Evolutionary conservation across 2,113 vertebrate species (phyloP).

Genomic region (Muntiacus muntjak): DNA sequence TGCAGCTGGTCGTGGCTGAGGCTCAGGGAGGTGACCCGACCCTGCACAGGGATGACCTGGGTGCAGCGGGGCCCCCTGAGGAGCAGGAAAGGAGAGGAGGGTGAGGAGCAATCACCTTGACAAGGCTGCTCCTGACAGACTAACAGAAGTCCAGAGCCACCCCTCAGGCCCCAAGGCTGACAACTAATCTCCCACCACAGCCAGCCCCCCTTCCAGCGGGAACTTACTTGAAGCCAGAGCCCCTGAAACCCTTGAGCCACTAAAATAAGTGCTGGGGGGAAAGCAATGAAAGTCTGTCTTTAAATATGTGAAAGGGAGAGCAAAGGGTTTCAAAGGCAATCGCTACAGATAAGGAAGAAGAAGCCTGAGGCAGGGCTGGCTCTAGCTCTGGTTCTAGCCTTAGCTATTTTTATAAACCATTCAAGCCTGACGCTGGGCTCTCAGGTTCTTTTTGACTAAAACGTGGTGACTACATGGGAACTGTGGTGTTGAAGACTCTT

Average conservation of each 20-base stretch:
- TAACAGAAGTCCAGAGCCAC: background rate
- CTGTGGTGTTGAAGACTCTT: background rate
- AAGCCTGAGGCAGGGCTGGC: background rate
- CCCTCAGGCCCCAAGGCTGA: background rate
- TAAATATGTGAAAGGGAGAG: background rate
- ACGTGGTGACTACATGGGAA: background rate
- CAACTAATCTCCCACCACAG: background rate
- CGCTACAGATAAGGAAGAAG: too few relatives aligned
- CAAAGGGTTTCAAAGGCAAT: background rate
- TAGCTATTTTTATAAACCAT: background rate
- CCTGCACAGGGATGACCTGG: constrained; percentile 84
- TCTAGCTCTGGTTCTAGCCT: background rate
- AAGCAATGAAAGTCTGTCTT: background rate
- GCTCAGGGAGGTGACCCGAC: constrained; percentile 88
- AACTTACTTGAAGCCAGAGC: background rate
- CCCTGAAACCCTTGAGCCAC: background rate
- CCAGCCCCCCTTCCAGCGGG: background rate
- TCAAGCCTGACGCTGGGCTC: background rate
- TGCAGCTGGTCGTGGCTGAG: constrained; percentile 85
- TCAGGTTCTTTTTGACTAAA: background rate
- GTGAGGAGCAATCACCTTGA: background rate
- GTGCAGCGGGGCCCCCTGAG: constrained; percentile 80
- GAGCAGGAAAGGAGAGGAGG: background rate
- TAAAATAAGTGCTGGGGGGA: background rate
- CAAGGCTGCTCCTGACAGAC: background rate